Evolutionary conservation across 2,113 vertebrate genomes (phyloP).

Genomic region (Phycodurus eques): DNA sequence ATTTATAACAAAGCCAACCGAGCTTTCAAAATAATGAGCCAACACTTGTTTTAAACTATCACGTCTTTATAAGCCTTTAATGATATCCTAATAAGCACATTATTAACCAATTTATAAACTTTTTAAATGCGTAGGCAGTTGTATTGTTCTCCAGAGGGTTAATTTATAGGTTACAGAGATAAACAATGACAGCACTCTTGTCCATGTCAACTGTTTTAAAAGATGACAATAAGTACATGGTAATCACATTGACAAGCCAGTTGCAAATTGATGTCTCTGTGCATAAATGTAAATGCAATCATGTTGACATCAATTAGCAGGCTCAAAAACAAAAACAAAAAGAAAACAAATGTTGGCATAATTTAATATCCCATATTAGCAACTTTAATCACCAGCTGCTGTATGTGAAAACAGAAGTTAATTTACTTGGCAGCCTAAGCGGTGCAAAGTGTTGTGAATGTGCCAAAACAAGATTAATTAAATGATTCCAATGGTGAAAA

Average conservation of each 20-base stretch:
- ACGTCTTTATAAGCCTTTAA: too few species aligned
- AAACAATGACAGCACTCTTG: too few species aligned
- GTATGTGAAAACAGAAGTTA: conserved; percentile 38
- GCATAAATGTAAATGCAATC: conserved; percentile 22
- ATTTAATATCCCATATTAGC: conserved; percentile 29
- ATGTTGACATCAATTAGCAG: conserved; percentile 20
- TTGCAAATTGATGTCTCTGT: background rate
- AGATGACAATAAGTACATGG: too few species aligned
- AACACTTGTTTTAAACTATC: too few species aligned
- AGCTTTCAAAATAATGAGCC: too few species aligned
- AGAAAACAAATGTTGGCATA: conserved; percentile 28
- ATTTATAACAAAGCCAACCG: background rate
- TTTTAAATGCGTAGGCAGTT: too few species aligned
- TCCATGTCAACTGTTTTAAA: too few species aligned
- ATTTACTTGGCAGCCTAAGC: conserved; percentile 28
- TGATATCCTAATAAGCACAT: too few species aligned
- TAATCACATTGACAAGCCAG: background rate
- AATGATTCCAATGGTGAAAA: background rate
- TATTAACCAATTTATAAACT: too few species aligned
- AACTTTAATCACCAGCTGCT: conserved; percentile 19
- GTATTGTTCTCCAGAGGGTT: too few species aligned
- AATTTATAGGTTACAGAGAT: too few species aligned
- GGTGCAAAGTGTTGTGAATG: conserved; percentile 21
- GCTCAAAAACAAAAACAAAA: conserved; percentile 32
- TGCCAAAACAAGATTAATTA: conserved; percentile 15